These are phyloP conservation scores for Eugnorisma glareosa DNA, from an alignment of 2,888 invertebrate species.

Conservation along the genomic window DNA sequence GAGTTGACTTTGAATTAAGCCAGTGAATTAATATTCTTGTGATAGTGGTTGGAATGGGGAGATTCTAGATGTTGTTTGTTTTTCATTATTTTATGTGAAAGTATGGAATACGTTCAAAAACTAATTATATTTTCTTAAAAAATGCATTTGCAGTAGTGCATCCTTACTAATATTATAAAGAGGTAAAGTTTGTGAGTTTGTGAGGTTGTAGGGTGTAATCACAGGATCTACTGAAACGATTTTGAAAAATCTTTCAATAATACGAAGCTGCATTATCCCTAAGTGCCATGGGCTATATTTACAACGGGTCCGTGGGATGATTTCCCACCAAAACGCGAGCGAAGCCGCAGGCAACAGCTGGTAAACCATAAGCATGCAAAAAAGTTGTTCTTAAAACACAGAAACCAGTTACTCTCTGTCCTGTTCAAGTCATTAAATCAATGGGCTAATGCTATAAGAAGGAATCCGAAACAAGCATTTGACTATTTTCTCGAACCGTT, in stretches of 20 bases:
- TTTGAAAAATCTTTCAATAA: too few relatives aligned
- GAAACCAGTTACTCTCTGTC: neutral
- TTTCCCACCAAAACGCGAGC: too few relatives aligned
- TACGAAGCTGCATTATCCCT: too few relatives aligned
- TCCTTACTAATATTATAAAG: too few relatives aligned
- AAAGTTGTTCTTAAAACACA: neutral
- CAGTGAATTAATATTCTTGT: neutral
- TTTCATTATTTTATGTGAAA: slow-evolving; percentile 9
- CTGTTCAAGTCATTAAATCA: slow-evolving; percentile 5
- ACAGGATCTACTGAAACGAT: too few relatives aligned
- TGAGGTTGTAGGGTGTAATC: too few relatives aligned
- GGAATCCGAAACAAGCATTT: neutral
- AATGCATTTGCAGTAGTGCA: neutral
- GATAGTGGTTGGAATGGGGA: slow-evolving; percentile 1
- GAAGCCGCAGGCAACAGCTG: too few relatives aligned
- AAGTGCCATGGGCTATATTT: too few relatives aligned
- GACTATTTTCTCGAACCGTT: slow-evolving; percentile 7
- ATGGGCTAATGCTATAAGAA: slow-evolving; percentile 1
- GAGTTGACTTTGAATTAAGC: slow-evolving; percentile 34
- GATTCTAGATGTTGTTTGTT: neutral
- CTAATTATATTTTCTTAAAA: neutral
- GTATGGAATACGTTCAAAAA: too few relatives aligned
- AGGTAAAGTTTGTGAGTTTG: too few relatives aligned
- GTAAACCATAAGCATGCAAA: neutral
- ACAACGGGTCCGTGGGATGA: too few relatives aligned